Conservation (phyloP, 1,140 invertebrate genomes). For the Coenobita brevimanus region DNA sequence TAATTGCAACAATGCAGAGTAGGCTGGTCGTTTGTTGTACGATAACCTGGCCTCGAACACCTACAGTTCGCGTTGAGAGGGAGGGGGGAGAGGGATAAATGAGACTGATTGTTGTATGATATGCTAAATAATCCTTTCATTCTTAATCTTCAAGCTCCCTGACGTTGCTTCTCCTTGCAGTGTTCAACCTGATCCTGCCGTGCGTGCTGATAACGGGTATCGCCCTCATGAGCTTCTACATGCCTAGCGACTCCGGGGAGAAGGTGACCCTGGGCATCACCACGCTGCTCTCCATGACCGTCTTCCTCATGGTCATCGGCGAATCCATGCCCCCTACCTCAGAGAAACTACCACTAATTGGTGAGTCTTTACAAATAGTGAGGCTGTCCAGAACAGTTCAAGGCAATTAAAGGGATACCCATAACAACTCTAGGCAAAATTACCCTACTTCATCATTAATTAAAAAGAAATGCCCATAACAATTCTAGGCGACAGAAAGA, state of each 20-base stretch:
- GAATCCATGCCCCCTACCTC: conserved; percentile 80
- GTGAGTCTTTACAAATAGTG: conserved; percentile 71
- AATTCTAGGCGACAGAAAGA: too few relatives aligned
- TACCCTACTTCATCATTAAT: too few relatives aligned
- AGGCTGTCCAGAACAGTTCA: too few relatives aligned
- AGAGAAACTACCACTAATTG: conserved; percentile 78
- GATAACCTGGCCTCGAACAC: too few relatives aligned
- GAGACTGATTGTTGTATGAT: not conserved
- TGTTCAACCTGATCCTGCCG: conserved; percentile 78
- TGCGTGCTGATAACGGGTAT: conserved; percentile 78
- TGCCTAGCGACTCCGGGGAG: conserved; percentile 78
- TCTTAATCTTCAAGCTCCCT: too few relatives aligned
- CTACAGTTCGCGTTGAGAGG: too few relatives aligned
- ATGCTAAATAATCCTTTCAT: not conserved
- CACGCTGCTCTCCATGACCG: conserved; percentile 79
- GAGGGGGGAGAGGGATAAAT: not conserved
- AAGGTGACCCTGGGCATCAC: conserved; percentile 77
- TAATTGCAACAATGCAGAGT: not conserved
- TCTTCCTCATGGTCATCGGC: conserved; percentile 80
- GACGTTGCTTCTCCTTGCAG: conserved; percentile 41
- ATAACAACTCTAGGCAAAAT: too few relatives aligned
- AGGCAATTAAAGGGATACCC: too few relatives aligned
- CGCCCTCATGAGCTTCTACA: conserved; percentile 78
- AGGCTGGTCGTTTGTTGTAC: too few relatives aligned
- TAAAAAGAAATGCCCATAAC: too few relatives aligned